Evolutionary conservation across 2,797 vertebrate genomes (phyloP), one percentile per base, ranked within the genome.

Genomic region (Bradypus variegatus): DNA sequence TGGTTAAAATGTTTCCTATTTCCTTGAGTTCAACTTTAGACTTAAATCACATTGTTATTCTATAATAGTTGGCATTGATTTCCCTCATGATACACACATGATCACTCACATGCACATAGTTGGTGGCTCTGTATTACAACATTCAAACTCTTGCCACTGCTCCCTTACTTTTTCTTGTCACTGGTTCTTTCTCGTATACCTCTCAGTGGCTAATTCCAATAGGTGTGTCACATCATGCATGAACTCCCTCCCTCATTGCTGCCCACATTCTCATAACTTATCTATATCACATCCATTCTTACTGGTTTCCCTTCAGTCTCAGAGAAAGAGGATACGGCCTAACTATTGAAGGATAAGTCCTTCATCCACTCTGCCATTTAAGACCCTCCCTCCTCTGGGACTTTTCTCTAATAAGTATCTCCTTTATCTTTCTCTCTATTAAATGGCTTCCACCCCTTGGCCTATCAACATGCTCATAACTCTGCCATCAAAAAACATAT

Each of bases 21-120:
- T 25, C 36, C 16, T 93, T 69, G 73, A 92, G 23, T 6, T n/a
- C 41, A 45, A 45, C 3, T 5, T 45, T 45, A 80, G 48, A 84
- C 29, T 81, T 90, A 84, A 89, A 89, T 93, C 64, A 92, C 16
- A 91, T 5, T 55, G 25, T 55, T 86, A 92, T 33, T 16, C 41
- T 77, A 13, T 48, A 58, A 65, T 38, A 87, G 23, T 84, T 76
- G 33, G 64, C 41, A 64, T 19, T 64, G 33, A 81, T 79, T 53
- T 78, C 45, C 80, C 19, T 45, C 33, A 69, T 14, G n/a, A 84
- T 36, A 75, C 33, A 78, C 62, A 25, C 25, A 13, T 19, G 21
- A 58, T 21, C 58, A 58, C 58, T 58, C 58, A 23, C 58, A 21
- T 58, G 58, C 58, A 25, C 58, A 58, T 58, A 23, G 19, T 58